Evolutionary conservation across 2,888 invertebrate species (phyloP).

Genomic region (Atherix ibis): DNA sequence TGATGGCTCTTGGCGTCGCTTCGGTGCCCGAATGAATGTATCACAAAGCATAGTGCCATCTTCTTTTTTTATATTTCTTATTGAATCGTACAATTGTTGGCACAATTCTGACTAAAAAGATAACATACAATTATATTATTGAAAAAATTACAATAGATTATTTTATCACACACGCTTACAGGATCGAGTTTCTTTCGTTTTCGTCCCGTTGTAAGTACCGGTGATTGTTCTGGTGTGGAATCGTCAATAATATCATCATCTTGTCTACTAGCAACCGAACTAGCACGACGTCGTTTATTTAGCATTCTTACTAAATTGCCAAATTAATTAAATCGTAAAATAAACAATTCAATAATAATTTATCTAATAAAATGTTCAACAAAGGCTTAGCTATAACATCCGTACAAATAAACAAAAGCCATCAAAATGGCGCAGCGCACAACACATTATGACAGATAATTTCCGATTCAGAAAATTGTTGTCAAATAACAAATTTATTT

Average conservation of each 20-base stretch:
- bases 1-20: conserved; percentile 78
- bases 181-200: conserved; percentile 62
- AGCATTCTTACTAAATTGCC: conserved; percentile 2
- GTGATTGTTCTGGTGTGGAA: conserved; percentile 32
- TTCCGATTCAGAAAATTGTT: no score
- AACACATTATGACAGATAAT: no score
- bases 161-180: conserved; percentile 31
- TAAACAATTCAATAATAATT: no score
- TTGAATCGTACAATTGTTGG: conserved; percentile 83
- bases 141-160: conserved; percentile 9
- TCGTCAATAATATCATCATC: conserved; percentile 62
- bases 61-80: conserved; percentile 79
- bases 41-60: conserved; percentile 85
- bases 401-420: no score
- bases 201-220: conserved; percentile 31
- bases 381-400: no score
- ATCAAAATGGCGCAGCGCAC: no score
- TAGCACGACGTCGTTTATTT: conserved; percentile 65
- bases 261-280: conserved; percentile 62
- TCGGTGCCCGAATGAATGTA: conserved; percentile 86
- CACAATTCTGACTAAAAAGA: conserved; percentile 57
- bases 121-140: no score
- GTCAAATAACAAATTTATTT: no score
- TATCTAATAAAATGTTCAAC: no score
- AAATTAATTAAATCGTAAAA: no score